Evolutionary conservation across 2,113 vertebrate species (phyloP), one percentile per base, ranked within the genome.

Genomic region (Panthera leo): DNA sequence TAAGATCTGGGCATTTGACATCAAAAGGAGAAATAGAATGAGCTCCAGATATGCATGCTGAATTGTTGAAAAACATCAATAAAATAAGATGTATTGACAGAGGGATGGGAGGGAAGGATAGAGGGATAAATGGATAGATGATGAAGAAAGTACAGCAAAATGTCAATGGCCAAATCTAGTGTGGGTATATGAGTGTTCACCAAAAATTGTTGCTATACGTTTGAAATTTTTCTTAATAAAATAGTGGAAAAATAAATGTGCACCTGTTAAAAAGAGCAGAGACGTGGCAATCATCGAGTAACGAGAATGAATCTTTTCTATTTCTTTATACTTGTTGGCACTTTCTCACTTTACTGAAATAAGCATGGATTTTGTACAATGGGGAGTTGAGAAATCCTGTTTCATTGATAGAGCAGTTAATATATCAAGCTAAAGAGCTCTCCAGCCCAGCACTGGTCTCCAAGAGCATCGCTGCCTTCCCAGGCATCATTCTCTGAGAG

Each of bases 81-180:
- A 16, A n/a, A 45, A 34, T 4, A 36, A 84, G 29, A 23, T 0
- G 36, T 61, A 31, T 1, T 45, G 39, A 25, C 12, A 31, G 36
- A 63, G 42, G 75, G 36, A 23, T 0, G 27, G 31, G 53, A 67
- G n/a, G 34, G 29, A 14, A 4, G 9, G 39, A 15, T 7, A n/a
- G 3, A 27, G 25, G 39, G n/a, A 13, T 51, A 76, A 51, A 85
- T 61, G 58, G 58, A 9, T 2, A 8, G 0, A 11, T 0, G 2
- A 34, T 15, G 8, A 42, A 67, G 42, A 42, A 29, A 71, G 2
- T 1, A 31, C 0, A 27, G 14, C 4, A 55, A 93, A 93, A 55
- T 7, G 29, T 19, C 29, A 12, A n/a, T 1, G n/a, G 68, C 55
- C 27, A 34, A 55, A 75, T 18, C 68, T 39, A 36, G 29, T 31